phyloP scores from a whole-genome alignment of 2,888 invertebrate species.

The Sylvicola cinctus region DNA sequence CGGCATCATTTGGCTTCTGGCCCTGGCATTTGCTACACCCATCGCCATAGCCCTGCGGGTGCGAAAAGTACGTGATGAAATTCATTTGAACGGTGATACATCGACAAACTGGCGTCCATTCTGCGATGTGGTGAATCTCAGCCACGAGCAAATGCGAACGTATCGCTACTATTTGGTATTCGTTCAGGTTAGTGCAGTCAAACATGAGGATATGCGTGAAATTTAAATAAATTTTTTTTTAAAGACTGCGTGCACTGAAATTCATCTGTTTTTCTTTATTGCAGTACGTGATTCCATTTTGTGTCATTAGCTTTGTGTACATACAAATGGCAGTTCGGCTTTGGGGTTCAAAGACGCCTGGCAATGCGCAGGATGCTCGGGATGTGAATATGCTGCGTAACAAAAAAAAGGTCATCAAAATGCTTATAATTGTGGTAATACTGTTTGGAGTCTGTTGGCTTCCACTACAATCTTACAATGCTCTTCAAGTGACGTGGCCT shows the following conservation, averaged over 20 bases:
- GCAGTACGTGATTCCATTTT: constrained; percentile 59
- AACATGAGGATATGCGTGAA: too few species aligned
- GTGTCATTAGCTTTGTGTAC: constrained; percentile 66
- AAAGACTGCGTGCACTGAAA: too few species aligned
- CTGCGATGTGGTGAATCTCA: constrained; percentile 29
- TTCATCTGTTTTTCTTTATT: neutral
- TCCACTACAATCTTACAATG: constrained; percentile 54
- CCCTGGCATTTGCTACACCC: constrained; percentile 44
- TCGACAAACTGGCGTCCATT: constrained; percentile 18
- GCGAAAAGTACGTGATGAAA: constrained; percentile 15
- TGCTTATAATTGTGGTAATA: constrained; percentile 66
- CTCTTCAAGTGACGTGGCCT: constrained; percentile 46
- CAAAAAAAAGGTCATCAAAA: constrained; percentile 79
- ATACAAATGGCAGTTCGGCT: constrained; percentile 55
- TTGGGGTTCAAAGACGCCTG: constrained; percentile 62
- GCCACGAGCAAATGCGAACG: constrained; percentile 25
- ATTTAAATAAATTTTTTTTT: neutral
- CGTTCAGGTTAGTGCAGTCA: constrained; percentile 17
- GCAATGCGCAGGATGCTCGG: constrained; percentile 53
- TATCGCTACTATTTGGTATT: constrained; percentile 31
- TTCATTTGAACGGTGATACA: neutral
- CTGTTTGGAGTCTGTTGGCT: constrained; percentile 70
- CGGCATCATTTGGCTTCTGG: constrained; percentile 51
- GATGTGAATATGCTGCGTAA: constrained; percentile 64
- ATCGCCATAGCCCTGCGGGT: constrained; percentile 28